A percentile compares a stretch with the other conserved stretches of the same genome.
Evolutionary conservation across 2,888 invertebrate species (phyloP).

Genomic region (Galeopsomyia nigrocyanea): DNA sequence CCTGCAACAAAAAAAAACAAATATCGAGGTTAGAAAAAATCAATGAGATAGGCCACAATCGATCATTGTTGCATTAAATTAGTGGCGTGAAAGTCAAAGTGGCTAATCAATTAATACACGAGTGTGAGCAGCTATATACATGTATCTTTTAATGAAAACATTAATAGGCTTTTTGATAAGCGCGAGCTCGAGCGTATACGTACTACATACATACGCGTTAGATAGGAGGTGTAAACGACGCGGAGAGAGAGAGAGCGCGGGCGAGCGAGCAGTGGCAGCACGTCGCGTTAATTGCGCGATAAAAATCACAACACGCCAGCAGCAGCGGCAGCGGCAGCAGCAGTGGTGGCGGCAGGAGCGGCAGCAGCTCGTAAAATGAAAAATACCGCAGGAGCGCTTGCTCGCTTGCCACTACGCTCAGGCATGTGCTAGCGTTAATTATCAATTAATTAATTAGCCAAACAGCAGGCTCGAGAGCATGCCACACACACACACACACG

Average conservation of each 20-base stretch:
- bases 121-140: slow-evolving; percentile 12
- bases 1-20: slow-evolving; percentile 43
- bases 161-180: slow-evolving; percentile 43
- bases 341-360: slow-evolving; percentile 34
- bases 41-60: background rate
- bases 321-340: slow-evolving; percentile 48
- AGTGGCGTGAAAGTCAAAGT: background rate
- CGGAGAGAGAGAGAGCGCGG: too few species aligned
- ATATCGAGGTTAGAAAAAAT: too few species aligned
- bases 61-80: background rate
- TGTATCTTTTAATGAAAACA: slow-evolving; percentile 43
- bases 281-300: slow-evolving; percentile 68
- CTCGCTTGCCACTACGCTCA: background rate
- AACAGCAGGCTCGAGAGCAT: slow-evolving; percentile 4
- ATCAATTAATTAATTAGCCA: slow-evolving; percentile 58
- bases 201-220: background rate
- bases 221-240: slow-evolving; percentile 61
- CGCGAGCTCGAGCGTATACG: background rate
- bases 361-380: slow-evolving; percentile 52
- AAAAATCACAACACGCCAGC: slow-evolving; percentile 68
- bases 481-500: background rate
- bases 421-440: slow-evolving; percentile 55
- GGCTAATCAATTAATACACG: slow-evolving; percentile 20
- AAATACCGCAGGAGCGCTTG: slow-evolving; percentile 56
- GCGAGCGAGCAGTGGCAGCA: slow-evolving; percentile 61